Conservation (phyloP, 92 coral and sea anemone genomes). For the Phenganax stokvisi region DNA sequence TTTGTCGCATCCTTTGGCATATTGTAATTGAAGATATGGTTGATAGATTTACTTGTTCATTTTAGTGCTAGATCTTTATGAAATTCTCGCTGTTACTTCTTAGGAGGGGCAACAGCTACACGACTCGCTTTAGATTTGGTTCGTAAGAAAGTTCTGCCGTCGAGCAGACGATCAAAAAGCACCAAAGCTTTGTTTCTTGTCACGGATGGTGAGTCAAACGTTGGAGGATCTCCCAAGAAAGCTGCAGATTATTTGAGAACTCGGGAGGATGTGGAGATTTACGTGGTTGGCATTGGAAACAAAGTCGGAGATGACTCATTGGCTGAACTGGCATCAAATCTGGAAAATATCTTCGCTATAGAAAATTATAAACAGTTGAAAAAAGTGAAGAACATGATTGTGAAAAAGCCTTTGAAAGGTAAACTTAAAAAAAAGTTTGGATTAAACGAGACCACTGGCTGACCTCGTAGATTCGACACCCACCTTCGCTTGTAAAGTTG, state of each 20-base stretch:
- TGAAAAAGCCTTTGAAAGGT: conserved; percentile 37
- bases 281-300: conserved; percentile 71
- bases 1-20: too few relatives aligned
- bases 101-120: conserved; percentile 82
- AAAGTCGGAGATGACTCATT: conserved; percentile 50
- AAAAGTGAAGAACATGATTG: conserved; percentile 30
- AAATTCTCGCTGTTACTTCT: not conserved
- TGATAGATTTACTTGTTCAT: too few relatives aligned
- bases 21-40: too few relatives aligned
- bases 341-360: conserved; percentile 55
- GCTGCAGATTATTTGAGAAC: conserved; percentile 54
- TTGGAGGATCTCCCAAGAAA: conserved; percentile 65
- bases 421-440: too few relatives aligned
- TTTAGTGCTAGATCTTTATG: not conserved
- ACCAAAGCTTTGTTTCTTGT: conserved; percentile 69
- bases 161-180: conserved; percentile 46
- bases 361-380: conserved; percentile 33
- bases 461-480: too few relatives aligned
- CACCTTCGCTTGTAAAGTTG: too few relatives aligned
- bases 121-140: conserved; percentile 62
- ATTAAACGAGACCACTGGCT: not conserved
- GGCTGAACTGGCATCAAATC: conserved; percentile 62
- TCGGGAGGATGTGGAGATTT: conserved; percentile 53
- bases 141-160: conserved; percentile 48
- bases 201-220: conserved; percentile 83